These are phyloP conservation scores for Notocelia uddmanniana DNA, from an alignment of 2,888 invertebrate genomes.

Conservation along the genomic window DNA sequence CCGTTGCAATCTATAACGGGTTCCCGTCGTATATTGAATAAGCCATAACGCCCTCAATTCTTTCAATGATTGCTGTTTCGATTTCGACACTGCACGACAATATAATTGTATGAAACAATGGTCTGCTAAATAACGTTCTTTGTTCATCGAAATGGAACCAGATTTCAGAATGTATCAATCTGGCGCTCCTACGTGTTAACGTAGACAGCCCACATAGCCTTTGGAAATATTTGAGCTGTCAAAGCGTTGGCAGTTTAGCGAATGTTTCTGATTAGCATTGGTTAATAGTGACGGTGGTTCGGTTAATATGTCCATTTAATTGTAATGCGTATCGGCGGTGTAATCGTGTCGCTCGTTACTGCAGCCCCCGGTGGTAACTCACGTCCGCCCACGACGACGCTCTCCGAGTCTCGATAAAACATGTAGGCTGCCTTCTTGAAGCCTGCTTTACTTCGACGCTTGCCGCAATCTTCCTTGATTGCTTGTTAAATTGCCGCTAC, in stretches of 20 bases:
- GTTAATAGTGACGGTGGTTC: constrained; percentile 55
- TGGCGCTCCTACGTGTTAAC: constrained; percentile 66
- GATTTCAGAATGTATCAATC: constrained; percentile 66
- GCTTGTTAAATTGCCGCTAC: constrained; percentile 50
- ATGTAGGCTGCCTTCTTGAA: constrained; percentile 54
- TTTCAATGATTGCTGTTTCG: constrained; percentile 49
- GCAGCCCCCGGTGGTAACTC: constrained; percentile 63
- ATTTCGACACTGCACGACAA: constrained; percentile 57
- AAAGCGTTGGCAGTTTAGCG: constrained; percentile 60
- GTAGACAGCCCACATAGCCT: constrained; percentile 57
- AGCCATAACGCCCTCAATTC: constrained; percentile 48
- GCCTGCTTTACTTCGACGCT: constrained; percentile 56
- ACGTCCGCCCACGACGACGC: constrained; percentile 66
- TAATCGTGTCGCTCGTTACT: constrained; percentile 61
- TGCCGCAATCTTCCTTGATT: constrained; percentile 47
- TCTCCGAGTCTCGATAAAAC: constrained; percentile 52
- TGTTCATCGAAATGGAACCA: constrained; percentile 64
- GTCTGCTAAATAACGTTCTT: constrained; percentile 61
- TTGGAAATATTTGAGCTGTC: constrained; percentile 59
- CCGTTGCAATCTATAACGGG: constrained; percentile 5
- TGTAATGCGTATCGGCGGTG: constrained; percentile 57
- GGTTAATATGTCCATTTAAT: constrained; percentile 56
- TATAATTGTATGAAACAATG: constrained; percentile 67
- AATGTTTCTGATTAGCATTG: constrained; percentile 60
- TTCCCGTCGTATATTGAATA: constrained; percentile 20